Conservation (phyloP, 2,113 vertebrate species). For the Cynoglossus semilaevis region DNA sequence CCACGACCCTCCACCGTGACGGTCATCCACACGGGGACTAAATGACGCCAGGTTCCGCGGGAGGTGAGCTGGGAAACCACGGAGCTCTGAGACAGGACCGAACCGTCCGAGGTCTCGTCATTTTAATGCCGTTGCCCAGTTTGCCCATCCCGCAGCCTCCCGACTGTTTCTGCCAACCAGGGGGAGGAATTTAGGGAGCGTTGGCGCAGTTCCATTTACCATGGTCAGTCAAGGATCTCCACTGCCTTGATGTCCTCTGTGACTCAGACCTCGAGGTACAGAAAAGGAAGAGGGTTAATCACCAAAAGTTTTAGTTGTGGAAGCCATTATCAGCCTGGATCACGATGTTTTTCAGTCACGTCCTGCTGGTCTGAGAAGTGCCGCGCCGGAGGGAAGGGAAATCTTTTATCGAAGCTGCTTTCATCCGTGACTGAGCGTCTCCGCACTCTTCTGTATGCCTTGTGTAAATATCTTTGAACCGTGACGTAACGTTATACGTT, state of each 20-base stretch:
- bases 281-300: constrained; percentile 15
- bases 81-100: constrained; percentile 54
- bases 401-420: constrained; percentile 48
- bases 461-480: constrained; percentile 61
- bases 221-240: constrained; percentile 29
- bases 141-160: constrained; percentile 60
- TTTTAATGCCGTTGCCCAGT: constrained; percentile 45
- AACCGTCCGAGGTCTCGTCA: constrained; percentile 27
- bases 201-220: constrained; percentile 49
- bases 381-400: constrained; percentile 44
- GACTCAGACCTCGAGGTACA: constrained; percentile 37
- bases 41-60: constrained; percentile 83
- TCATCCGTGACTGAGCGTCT: constrained; percentile 38
- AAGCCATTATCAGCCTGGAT: constrained; percentile 24
- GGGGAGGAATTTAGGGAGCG: constrained; percentile 58
- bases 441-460: constrained; percentile 53
- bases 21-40: constrained; percentile 91
- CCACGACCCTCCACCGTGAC: constrained; percentile 91
- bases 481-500: constrained; percentile 56
- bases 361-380: constrained; percentile 30
- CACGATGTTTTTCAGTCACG: constrained; percentile 19
- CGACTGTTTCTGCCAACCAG: constrained; percentile 40
- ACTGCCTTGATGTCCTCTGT: constrained; percentile 20
- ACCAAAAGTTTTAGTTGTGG: constrained; percentile 34
- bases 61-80: constrained; percentile 71